Conservation (phyloP, 2,113 vertebrate genomes). For the Eurystomus gularis region DNA sequence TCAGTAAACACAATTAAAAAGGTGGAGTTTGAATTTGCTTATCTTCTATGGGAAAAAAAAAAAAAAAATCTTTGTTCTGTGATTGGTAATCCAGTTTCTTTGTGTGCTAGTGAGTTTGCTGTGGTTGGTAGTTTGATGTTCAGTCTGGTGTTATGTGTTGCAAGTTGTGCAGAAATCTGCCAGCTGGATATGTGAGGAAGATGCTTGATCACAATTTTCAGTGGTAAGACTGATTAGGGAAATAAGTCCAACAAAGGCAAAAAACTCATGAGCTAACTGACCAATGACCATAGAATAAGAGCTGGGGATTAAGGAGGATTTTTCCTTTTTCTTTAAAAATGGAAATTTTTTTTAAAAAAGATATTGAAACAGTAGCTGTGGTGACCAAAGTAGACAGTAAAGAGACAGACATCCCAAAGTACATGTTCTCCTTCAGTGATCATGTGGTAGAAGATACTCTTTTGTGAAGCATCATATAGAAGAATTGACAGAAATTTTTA, state of each 20-base stretch:
- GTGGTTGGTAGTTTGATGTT: neutral
- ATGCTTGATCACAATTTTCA: neutral
- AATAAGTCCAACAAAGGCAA: neutral
- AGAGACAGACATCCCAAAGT: neutral
- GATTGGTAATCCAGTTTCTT: neutral
- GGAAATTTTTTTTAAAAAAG: too few relatives aligned
- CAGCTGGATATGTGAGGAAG: neutral
- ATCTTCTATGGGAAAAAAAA: neutral
- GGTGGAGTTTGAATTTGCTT: neutral
- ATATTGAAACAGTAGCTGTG: neutral
- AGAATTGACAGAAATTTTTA: neutral
- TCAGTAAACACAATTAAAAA: neutral
- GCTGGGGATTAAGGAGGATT: neutral
- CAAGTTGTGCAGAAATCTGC: neutral
- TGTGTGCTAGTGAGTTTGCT: neutral
- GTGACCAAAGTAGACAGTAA: neutral
- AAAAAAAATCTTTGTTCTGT: neutral
- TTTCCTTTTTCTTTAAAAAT: neutral
- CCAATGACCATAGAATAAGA: neutral
- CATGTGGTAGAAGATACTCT: neutral
- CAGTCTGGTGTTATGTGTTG: neutral
- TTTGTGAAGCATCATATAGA: neutral
- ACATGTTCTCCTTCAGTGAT: neutral
- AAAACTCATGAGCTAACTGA: neutral
- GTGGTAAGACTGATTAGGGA: neutral